Evolutionary conservation across 2,113 vertebrate species (phyloP), one percentile per base, ranked within the genome.

Genomic region (Oryzias melastigma): DNA sequence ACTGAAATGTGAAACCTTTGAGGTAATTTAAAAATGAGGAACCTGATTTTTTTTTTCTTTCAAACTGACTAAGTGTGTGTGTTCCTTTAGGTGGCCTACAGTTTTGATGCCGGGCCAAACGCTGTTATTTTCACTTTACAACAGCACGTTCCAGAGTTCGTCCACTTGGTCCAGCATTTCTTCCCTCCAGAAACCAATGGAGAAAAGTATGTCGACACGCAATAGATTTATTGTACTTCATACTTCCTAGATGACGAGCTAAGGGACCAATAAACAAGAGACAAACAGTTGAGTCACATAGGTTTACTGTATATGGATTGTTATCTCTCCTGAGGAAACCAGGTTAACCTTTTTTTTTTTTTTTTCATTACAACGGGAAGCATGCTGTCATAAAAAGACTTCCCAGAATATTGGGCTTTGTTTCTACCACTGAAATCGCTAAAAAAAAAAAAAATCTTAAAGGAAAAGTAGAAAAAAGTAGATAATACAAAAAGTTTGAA

Each of bases 21-120:
- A 0, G 35, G n/a, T 61, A 27, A 18, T 59, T 76, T 66, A 18
- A 69, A 35, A 52, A 19, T n/a, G 35, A 24, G 51, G 52, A 71
- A 80, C 35, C 51, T 29, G 58, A 76, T 57, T 56, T 14, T 55
- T 5, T 24, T 0, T 5, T n/a, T 73, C 3, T 56, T 49, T 22
- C 15, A 71, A 19, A 52, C 22, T 0, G 5, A 70, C 40, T 45
- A 59, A 17, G 8, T 43, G 3, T 72, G 14, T 58, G 20, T 61
- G 40, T 67, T 43, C 44, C 22, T 56, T 3, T 62, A 97, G 95
- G 94, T 93, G 16, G 94, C 94, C 0, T 99, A 99, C 82, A 95
- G 94, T 0, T 99, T 98, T 8, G 97, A 99, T 0, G 97, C 96
- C 0, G 97, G 97, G 18, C 95, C 97, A 66, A 99, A 98, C 0